phyloP scores from a whole-genome alignment of 2,113 vertebrate species.

The Aleadryas rufinucha region DNA sequence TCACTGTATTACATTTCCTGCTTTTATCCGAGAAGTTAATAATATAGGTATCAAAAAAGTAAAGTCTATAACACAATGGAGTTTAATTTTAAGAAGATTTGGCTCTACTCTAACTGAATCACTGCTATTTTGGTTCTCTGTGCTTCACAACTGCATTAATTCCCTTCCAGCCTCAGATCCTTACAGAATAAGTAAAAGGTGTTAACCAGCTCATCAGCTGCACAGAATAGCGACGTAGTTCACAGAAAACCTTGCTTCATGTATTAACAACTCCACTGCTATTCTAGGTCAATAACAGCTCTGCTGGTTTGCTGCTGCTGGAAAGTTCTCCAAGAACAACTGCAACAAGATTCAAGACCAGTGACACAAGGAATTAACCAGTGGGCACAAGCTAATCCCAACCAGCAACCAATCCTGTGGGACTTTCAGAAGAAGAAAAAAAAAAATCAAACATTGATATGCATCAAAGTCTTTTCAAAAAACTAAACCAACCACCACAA shows the following conservation, averaged over 20 bases:
- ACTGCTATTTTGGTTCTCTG: constrained; percentile 18
- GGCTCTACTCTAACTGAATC: constrained; percentile 38
- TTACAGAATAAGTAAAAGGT: constrained; percentile 39
- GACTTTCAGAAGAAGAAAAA: neutral
- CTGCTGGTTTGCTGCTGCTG: neutral
- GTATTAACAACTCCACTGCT: neutral
- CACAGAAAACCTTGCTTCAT: constrained; percentile 20
- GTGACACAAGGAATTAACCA: neutral
- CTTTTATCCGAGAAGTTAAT: constrained; percentile 56
- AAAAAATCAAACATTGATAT: neutral
- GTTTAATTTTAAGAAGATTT: constrained; percentile 56
- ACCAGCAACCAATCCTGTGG: neutral
- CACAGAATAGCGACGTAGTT: neutral
- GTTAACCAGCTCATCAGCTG: constrained; percentile 40
- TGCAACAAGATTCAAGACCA: neutral
- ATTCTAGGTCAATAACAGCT: constrained; percentile 21
- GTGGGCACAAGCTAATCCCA: neutral
- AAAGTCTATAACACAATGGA: constrained; percentile 50
- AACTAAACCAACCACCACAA: neutral
- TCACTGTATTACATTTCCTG: constrained; percentile 28
- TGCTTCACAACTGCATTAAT: constrained; percentile 35
- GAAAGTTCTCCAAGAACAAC: neutral
- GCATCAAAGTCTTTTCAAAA: neutral
- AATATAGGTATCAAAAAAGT: constrained; percentile 58
- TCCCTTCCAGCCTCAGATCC: neutral